These are phyloP conservation scores for Craseonycteris thonglongyai DNA, from an alignment of 2,113 vertebrate species.

Conservation along the genomic window DNA sequence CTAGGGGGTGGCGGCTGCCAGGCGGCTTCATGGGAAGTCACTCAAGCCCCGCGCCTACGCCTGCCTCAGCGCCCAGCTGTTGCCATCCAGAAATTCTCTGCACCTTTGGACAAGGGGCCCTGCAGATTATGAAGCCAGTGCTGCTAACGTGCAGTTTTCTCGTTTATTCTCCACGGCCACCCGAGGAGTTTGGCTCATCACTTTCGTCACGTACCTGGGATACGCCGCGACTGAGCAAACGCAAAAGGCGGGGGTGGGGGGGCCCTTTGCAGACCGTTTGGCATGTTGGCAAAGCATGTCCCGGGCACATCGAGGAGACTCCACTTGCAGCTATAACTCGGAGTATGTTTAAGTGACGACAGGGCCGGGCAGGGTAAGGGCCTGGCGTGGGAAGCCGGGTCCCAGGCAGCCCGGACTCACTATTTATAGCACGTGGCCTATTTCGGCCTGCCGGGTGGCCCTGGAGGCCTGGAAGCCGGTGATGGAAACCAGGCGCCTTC, in stretches of 20 bases:
- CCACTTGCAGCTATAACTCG: background rate
- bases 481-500: constrained; percentile 21
- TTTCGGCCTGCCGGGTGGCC: constrained; percentile 5
- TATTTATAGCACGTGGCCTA: constrained; percentile 57
- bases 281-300: background rate
- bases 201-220: background rate
- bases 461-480: constrained; percentile 15
- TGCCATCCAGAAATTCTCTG: background rate
- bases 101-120: background rate
- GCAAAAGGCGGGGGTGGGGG: background rate
- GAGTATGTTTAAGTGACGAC: background rate
- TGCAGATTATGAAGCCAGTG: background rate
- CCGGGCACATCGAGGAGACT: background rate
- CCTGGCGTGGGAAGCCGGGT: constrained; percentile 12
- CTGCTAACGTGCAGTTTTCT: background rate
- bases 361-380: background rate
- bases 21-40: background rate
- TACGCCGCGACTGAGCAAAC: background rate
- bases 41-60: too few relatives aligned
- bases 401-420: background rate
- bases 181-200: background rate
- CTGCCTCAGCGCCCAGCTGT: background rate
- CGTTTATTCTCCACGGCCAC: background rate
- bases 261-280: background rate
- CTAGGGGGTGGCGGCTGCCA: background rate